These are phyloP conservation scores for Porites cylindrica DNA, from an alignment of 92 coral and sea anemone species.

Conservation along the genomic window DNA sequence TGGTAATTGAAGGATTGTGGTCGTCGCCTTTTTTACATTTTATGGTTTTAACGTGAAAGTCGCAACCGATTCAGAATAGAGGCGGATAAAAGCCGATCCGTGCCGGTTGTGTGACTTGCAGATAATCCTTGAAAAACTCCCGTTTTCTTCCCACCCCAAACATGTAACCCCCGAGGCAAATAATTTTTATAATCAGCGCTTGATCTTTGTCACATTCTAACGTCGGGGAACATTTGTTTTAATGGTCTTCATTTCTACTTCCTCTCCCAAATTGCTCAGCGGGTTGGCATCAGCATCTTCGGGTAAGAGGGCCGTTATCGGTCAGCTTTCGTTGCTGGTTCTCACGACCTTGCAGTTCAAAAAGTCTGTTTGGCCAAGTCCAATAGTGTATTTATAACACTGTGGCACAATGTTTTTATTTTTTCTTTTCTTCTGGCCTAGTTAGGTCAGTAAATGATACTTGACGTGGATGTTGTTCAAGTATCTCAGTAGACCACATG, in stretches of 20 bases:
- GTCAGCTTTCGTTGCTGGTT: no score
- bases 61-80: slow-evolving; percentile 32
- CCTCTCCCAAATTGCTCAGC: slow-evolving; percentile 31
- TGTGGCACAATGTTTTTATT: no score
- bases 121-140: slow-evolving; percentile 63
- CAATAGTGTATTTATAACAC: no score
- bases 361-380: no score
- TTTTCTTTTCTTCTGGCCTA: no score
- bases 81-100: neutral
- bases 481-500: no score
- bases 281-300: slow-evolving; percentile 30
- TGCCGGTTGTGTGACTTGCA: slow-evolving; percentile 26
- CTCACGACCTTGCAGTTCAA: no score
- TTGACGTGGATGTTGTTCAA: no score
- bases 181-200: slow-evolving; percentile 20
- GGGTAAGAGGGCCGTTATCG: neutral
- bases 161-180: slow-evolving; percentile 66
- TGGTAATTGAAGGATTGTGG: neutral
- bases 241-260: slow-evolving; percentile 52
- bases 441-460: no score
- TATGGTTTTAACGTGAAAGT: slow-evolving; percentile 22
- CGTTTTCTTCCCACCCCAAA: slow-evolving; percentile 46
- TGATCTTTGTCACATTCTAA: neutral
- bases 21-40: neutral
- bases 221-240: slow-evolving; percentile 44